phyloP scores from a whole-genome alignment of 2,888 invertebrate genomes.

The Idaea straminata region DNA sequence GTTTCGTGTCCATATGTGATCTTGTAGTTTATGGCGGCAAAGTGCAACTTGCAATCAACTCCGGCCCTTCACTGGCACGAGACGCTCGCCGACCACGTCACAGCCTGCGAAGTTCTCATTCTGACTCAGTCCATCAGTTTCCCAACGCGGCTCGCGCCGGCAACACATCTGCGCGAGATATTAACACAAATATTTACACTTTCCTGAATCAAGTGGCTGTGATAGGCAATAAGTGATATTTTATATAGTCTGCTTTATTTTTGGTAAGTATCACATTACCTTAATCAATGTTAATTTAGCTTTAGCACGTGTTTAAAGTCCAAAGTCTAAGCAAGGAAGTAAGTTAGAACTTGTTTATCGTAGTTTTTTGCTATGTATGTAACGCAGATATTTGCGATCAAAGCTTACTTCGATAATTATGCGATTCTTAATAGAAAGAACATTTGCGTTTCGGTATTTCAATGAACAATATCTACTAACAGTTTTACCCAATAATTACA shows the following conservation, averaged over 20 bases:
- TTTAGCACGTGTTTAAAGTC: slow-evolving; percentile 31
- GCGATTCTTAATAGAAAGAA: too few species aligned
- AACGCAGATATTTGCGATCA: too few species aligned
- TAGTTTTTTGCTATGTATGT: slow-evolving; percentile 10
- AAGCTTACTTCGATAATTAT: too few species aligned
- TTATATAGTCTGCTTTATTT: slow-evolving; percentile 39
- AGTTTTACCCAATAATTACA: slow-evolving; percentile 3
- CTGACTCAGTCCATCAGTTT: slow-evolving; percentile 47
- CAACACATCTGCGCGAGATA: slow-evolving; percentile 40
- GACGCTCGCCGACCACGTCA: slow-evolving; percentile 17
- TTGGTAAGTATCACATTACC: slow-evolving; percentile 40
- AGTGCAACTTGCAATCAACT: not conserved
- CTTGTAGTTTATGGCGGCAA: not conserved
- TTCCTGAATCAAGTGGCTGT: slow-evolving; percentile 48
- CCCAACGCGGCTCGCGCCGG: slow-evolving; percentile 51
- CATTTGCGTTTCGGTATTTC: too few species aligned
- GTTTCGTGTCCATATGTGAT: not conserved
- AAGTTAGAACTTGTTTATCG: slow-evolving; percentile 9
- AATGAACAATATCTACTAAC: too few species aligned
- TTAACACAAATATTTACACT: slow-evolving; percentile 32
- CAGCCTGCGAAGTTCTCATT: slow-evolving; percentile 30
- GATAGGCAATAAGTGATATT: slow-evolving; percentile 54
- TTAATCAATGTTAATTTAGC: slow-evolving; percentile 15
- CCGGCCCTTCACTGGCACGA: not conserved
- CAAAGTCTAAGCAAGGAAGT: slow-evolving; percentile 23